Percentiles rank a stretch among this genome's conserved stretches.
Conservation (phyloP, 2,113 vertebrate species). For the Rhodinocichla rosea region DNA sequence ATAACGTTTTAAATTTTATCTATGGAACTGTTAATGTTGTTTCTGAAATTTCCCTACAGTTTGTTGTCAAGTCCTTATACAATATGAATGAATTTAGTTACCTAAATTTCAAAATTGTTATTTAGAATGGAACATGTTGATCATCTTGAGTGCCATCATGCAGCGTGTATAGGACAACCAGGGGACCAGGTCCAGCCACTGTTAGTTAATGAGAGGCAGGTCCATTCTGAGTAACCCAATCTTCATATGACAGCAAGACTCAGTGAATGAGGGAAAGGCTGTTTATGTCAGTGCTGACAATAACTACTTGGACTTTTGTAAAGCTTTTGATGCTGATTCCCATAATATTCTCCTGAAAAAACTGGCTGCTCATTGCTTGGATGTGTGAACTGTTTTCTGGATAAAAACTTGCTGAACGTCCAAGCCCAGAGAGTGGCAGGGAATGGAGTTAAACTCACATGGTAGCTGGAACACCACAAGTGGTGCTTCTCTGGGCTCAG, state of each 20-base stretch:
- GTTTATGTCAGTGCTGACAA: not conserved
- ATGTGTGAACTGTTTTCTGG: not conserved
- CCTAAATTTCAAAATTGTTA: not conserved
- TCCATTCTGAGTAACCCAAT: not conserved
- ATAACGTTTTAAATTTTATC: not conserved
- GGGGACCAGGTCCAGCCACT: not conserved
- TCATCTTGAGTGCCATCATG: not conserved
- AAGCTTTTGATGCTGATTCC: not conserved
- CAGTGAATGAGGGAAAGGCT: not conserved
- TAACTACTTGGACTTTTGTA: not conserved
- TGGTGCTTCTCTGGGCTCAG: not conserved
- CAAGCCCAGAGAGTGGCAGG: not conserved
- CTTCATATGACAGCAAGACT: not conserved
- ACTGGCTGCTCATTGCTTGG: not conserved
- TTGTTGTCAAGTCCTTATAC: not conserved
- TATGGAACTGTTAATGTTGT: not conserved
- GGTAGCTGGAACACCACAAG: rapidly evolving
- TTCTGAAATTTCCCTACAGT: not conserved
- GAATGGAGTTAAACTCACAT: not conserved
- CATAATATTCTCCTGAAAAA: not conserved
- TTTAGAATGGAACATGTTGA: not conserved
- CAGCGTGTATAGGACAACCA: not conserved
- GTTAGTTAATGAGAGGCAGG: not conserved
- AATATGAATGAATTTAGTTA: not conserved
- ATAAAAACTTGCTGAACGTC: not conserved